Base-by-base conservation (phyloP, 2,888 invertebrate genomes). In the Synanthedon tipuliformis region DNA sequence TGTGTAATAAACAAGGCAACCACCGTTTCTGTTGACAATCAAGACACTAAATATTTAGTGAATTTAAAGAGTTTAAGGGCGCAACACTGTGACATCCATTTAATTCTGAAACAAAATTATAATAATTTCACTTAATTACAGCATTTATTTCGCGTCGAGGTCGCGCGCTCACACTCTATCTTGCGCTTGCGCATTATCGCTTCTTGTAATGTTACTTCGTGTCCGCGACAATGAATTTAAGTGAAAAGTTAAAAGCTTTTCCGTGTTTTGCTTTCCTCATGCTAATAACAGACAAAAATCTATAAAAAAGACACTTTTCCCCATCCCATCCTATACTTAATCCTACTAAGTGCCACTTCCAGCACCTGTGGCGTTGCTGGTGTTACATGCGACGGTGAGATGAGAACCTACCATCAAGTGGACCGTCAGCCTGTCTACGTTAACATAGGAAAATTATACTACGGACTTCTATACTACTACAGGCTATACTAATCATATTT, bases 121-220 rank as follows among this genome's bases (percentile, higher is more conserved):
- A 81, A 83, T 85, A 86, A 86, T 82, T 87, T 81, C 76, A 81
- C 72, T 79, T 86, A 87, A 86, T 87, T 84, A 81, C 82, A 64
- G 76, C 81, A 81, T 85, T 85, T 81, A 85, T 83, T 81, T 63
- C 59, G 63, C 63, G 59, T 63, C 77, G 78, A 82, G 81, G 82
- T 62, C 76, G 69, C 62, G 62, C 66, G 64, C 66, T 48, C 48
- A 61, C 71, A 76, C 75, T 71, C 69, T 71, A 73, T 78, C 74
- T 78, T 71, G 65, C 57, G 66, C 63, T 65, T 66, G 60, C 65
- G 68, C 67, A 74, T 78, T 75, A 75, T 71, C 68, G 63, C 69
- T 61, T 63, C 63, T 64, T 63, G 64, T 65, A 60, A 62, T 57
- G 57, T 54, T 58, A 55, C 60, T 62, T 73, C 68, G 74, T 69